Conservation (phyloP, 2,797 vertebrate species). For the Pelodytes ibericus region DNA sequence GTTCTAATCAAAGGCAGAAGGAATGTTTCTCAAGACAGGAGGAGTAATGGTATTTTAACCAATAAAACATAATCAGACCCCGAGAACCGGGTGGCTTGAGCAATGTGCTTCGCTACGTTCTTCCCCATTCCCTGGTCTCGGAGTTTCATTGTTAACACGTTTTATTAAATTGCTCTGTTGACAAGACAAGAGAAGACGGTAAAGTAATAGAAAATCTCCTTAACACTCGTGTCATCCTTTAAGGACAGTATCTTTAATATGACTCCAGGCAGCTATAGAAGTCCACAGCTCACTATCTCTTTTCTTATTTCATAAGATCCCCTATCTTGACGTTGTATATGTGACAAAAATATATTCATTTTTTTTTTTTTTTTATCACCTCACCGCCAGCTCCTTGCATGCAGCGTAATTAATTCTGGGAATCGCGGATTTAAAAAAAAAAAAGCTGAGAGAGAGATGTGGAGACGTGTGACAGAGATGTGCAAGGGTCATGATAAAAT, state of each 20-base stretch:
- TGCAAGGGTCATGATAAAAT: neutral
- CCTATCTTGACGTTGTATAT: conserved; percentile 48
- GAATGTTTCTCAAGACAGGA: neutral
- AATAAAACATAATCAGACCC: neutral
- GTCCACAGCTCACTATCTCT: conserved; percentile 22
- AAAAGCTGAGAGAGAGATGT: conserved; percentile 24
- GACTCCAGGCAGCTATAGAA: conserved; percentile 19
- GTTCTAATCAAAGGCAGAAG: neutral
- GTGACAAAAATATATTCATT: too few species aligned
- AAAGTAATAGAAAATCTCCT: conserved; percentile 45
- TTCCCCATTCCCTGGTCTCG: conserved; percentile 4
- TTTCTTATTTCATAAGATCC: conserved; percentile 51
- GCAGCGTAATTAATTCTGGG: conserved; percentile 39
- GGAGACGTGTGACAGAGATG: conserved; percentile 1
- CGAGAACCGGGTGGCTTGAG: neutral
- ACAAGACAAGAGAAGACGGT: conserved; percentile 27
- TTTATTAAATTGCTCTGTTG: conserved; percentile 47
- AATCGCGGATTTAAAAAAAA: conserved; percentile 20
- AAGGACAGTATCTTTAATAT: conserved; percentile 52
- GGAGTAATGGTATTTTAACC: neutral
- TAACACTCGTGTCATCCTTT: conserved; percentile 46
- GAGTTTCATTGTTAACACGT: conserved; percentile 30
- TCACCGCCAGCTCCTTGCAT: conserved; percentile 14
- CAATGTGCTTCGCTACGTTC: neutral
- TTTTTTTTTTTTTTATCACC: conserved; percentile 45